These are phyloP conservation scores for Rosalia funebris DNA, from an alignment of 2,888 invertebrate genomes.

Conservation along the genomic window DNA sequence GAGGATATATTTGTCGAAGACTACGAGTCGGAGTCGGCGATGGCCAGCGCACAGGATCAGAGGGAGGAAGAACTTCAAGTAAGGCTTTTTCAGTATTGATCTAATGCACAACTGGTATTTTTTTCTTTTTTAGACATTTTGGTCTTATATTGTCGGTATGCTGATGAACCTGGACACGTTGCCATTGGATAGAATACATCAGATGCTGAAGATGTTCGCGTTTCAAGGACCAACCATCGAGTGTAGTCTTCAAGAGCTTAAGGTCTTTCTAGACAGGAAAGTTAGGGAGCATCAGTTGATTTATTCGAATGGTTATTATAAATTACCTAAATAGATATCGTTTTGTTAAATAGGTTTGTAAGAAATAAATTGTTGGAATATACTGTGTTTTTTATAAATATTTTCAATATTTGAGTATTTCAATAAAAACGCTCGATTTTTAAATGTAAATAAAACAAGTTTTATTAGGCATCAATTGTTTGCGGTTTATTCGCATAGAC, in stretches of 20 bases:
- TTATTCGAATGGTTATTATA: slow-evolving; percentile 87
- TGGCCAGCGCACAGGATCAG: slow-evolving; percentile 95
- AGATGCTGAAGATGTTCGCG: slow-evolving; percentile 97
- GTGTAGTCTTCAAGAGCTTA: slow-evolving; percentile 87
- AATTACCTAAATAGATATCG: slow-evolving; percentile 74
- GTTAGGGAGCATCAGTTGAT: slow-evolving; percentile 89
- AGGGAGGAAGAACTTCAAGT: slow-evolving; percentile 92
- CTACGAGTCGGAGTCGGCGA: slow-evolving; percentile 91
- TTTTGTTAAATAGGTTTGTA: not conserved
- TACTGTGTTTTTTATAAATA: too few relatives aligned
- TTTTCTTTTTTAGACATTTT: slow-evolving; percentile 75
- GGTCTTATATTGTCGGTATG: slow-evolving; percentile 98
- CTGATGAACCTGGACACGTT: slow-evolving; percentile 92
- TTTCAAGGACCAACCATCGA: slow-evolving; percentile 90
- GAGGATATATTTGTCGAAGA: slow-evolving; percentile 81
- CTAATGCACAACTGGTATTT: slow-evolving; percentile 20
- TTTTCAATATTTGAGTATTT: too few relatives aligned
- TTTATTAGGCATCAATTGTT: too few relatives aligned
- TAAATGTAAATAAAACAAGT: too few relatives aligned
- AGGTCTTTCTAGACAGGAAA: slow-evolving; percentile 91
- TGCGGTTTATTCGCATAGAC: too few relatives aligned
- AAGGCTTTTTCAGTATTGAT: slow-evolving; percentile 4
- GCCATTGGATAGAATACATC: slow-evolving; percentile 91
- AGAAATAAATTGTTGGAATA: not conserved
- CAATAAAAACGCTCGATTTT: too few relatives aligned